These are phyloP conservation scores for Philypnodon macrostomus DNA, from an alignment of 2,797 vertebrate species.

Conservation along the genomic window DNA sequence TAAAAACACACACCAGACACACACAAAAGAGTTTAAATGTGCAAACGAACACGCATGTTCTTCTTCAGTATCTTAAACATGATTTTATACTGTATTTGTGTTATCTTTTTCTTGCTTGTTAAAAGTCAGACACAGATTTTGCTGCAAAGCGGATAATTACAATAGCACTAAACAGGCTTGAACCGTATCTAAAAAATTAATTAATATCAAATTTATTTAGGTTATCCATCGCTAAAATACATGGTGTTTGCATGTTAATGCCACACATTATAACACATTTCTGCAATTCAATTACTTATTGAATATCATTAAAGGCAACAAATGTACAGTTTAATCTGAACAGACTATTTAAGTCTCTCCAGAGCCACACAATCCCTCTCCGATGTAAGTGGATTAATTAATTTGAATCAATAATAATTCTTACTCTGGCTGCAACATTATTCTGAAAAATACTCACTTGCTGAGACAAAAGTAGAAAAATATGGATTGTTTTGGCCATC, in stretches of 20 bases:
- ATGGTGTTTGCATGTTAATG: conserved; percentile 74
- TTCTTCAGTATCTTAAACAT: conserved; percentile 50
- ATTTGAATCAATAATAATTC: conserved; percentile 82
- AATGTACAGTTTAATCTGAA: conserved; percentile 80
- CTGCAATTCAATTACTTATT: conserved; percentile 80
- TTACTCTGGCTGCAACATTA: conserved; percentile 61
- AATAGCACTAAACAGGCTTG: conserved; percentile 70
- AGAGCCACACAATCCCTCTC: conserved; percentile 71
- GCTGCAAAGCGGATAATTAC: conserved; percentile 64
- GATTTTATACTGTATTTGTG: conserved; percentile 62
- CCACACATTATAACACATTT: conserved; percentile 75
- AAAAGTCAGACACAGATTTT: conserved; percentile 58
- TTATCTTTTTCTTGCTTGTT: conserved; percentile 53
- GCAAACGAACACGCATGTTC: conserved; percentile 35
- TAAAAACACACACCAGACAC: conserved; percentile 8
- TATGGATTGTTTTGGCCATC: too few species aligned
- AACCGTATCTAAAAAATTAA: conserved; percentile 75
- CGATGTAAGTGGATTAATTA: conserved; percentile 82
- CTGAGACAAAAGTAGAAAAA: conserved; percentile 39
- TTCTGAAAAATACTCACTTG: conserved; percentile 55
- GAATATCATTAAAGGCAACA: conserved; percentile 81
- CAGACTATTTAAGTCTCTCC: conserved; percentile 75
- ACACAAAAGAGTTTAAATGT: too few species aligned
- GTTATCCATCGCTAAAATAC: conserved; percentile 78
- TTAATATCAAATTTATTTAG: conserved; percentile 79